Evolutionary conservation across 2,888 invertebrate species (phyloP), one percentile per base, ranked within the genome.

Genomic region (Caenorhabditis zanzibari): DNA sequence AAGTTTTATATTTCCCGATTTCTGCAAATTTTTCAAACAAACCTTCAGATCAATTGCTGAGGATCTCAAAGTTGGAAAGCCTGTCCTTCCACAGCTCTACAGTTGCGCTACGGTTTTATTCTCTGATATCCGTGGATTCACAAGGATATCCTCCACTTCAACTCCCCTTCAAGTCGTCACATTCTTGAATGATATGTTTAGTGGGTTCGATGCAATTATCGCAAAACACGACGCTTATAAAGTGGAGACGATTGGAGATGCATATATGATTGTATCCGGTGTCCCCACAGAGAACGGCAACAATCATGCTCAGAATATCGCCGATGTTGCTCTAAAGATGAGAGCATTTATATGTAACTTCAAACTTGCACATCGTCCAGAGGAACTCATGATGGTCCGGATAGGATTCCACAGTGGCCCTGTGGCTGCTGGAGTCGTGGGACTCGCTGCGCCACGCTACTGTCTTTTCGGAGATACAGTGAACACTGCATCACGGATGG

Each of bases 171-270:
- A 91, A 82, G 88, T 91, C 52, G 91, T 91, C 44, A 92, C 89
- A n/a, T 91, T 91, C 82, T 80, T 91, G 16, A 91, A 91, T 80
- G 91, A 91, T 68, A 87, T 91, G 88, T 91, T 91, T 84, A 90
- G 90, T 54, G 91, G 92, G 4, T 92, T 92, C 73, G 92, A 92
- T 79, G 90, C 90, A 0, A 92, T 92, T 61, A 92, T 92, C 73
- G 88, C 92, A 22, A 92, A 90, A 69, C 92, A 92, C 61, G 92
- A 92, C 74, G 92, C 92, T 1, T 92, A 92, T 82, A 92, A 92
- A 85, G 91, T 89, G 4, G 89, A 89, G 71, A 89, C 89, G 12
- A 91, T 92, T 59, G 92, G 92, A 9, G 92, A 92, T 72, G 92
- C 92, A 7, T 92, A 92, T 84, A 91, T 92, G 92, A 91, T 92